Conservation (phyloP, 2,113 vertebrate genomes). For the Cavia porcellus region DNA sequence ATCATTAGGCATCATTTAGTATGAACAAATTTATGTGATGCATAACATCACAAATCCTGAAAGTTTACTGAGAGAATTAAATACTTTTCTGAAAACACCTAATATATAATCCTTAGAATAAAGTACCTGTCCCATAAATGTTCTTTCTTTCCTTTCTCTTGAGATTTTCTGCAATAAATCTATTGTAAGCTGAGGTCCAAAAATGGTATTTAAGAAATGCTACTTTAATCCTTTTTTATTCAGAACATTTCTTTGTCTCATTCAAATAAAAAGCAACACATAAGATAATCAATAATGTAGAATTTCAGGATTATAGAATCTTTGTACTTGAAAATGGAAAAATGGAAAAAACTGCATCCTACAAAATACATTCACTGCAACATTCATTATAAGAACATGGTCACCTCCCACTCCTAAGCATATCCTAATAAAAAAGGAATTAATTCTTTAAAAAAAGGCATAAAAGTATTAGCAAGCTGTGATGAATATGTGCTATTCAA, state of each 20-base stretch:
- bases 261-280: conserved; percentile 64
- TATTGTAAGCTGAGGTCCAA: conserved; percentile 54
- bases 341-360: neutral
- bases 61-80: neutral
- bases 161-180: conserved; percentile 15
- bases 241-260: conserved; percentile 48
- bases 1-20: conserved; percentile 12
- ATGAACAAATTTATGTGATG: conserved; percentile 29
- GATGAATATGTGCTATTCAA: conserved; percentile 4
- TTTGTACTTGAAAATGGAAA: conserved; percentile 61
- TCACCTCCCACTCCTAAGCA: conserved; percentile 11
- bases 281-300: neutral
- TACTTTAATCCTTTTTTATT: conserved; percentile 49
- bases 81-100: conserved; percentile 1
- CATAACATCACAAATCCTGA: neutral
- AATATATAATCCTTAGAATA: neutral
- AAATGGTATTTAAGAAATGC: conserved; percentile 55
- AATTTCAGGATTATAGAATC: conserved; percentile 28
- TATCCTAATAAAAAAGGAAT: neutral
- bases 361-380: conserved; percentile 21
- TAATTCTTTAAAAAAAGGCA: neutral
- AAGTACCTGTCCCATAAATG: neutral
- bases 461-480: conserved; percentile 22
- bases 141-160: conserved; percentile 12
- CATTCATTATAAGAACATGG: conserved; percentile 15